Base-by-base conservation (phyloP, 1,140 invertebrate species). In the Zaprionus taronus region DNA sequence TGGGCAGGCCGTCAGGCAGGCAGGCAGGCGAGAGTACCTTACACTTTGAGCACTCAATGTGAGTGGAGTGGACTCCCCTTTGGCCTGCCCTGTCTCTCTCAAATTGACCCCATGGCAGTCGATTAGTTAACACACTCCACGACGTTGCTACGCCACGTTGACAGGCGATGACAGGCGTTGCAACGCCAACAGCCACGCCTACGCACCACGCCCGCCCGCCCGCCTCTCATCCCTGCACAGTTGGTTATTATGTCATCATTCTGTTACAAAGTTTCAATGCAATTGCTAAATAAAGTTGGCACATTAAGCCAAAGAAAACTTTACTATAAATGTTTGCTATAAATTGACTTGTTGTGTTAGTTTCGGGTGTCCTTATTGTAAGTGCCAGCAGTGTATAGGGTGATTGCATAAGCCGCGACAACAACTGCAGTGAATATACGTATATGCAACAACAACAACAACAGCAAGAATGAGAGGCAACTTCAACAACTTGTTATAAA, bases 401-500 rank as follows among this genome's bases (percentile, higher is more conserved):
- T 41, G 38, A 60, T 72, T 72, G 55, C 31, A 62, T 51, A 53
- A 62, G 26, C 65, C 22, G 38, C 15, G 5, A 41, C 38, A 41
- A 6, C 15, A n/a, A n/a, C 38, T 41, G 9, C 9, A 34, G 3
- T 34, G 9, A 11, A 41, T 41, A 41, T n/a, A 20, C n/a, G n/a
- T 20, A 7, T 31, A 41, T 44, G 34, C 24, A 66, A 14, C 71
- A 49, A 83, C 82, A 36, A 73, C 70, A 70, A 75, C 51, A 70
- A 79, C 75, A 69, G 24, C 68, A 73, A 76, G 72, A 71, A 36
- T 57, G 77, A 77, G 28, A 41, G 20, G 36, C 47, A 61, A 56
- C 22, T 57, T 47, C 17, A 60, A 85, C 74, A 85, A 79, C 68
- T 85, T 81, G 79, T 81, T 86, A 79, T 81, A 81, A 85, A 86